Conservation (phyloP, 2,888 invertebrate genomes). For the Lepidocyrtoides sp. region DNA sequence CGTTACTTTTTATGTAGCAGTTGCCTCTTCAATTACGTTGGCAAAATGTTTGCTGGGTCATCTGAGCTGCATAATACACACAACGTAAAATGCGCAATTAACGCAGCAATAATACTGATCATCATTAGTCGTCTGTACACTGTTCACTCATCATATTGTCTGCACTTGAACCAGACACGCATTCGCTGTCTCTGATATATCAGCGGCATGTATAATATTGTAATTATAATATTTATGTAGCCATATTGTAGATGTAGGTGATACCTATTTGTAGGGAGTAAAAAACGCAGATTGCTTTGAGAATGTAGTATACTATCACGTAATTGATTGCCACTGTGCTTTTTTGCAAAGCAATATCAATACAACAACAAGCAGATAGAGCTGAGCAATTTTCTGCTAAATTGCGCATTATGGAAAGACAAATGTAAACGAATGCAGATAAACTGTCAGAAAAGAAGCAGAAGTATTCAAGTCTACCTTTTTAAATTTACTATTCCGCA, state of each 20-base stretch:
- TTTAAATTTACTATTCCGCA: background rate
- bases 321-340: too few species aligned
- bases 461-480: background rate
- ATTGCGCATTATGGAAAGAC: too few species aligned
- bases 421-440: too few species aligned
- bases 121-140: background rate
- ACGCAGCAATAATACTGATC: conserved; percentile 6
- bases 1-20: background rate
- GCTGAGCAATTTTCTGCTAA: too few species aligned
- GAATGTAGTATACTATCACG: too few species aligned
- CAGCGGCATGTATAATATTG: background rate
- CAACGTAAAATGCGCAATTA: conserved; percentile 46
- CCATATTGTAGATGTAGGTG: background rate
- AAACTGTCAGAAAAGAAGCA: too few species aligned
- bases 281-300: too few species aligned
- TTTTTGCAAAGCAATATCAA: too few species aligned
- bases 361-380: too few species aligned
- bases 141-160: background rate
- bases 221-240: too few species aligned
- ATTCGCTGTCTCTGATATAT: background rate
- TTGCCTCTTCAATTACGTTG: background rate
- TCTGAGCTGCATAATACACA: conserved; percentile 5
- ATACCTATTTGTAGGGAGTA: too few species aligned
- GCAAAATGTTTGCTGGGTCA: conserved; percentile 11
- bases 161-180: conserved; percentile 10